These are phyloP conservation scores for Dryas iulia DNA, from an alignment of 1,140 invertebrate genomes.

Conservation along the genomic window DNA sequence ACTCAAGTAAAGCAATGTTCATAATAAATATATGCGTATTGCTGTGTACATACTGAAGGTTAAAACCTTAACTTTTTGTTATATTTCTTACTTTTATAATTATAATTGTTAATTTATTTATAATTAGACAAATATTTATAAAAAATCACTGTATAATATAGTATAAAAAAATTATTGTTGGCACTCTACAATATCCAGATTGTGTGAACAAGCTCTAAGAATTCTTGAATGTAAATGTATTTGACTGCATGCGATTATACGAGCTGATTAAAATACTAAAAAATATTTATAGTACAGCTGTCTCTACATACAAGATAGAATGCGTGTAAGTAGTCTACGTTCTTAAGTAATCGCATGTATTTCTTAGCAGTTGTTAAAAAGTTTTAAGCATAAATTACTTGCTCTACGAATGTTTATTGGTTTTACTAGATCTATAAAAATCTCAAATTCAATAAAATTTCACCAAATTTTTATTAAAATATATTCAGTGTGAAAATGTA, in stretches of 20 bases:
- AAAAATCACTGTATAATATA: background rate
- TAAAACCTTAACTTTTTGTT: too few relatives aligned
- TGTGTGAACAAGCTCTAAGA: background rate
- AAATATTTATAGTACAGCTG: background rate
- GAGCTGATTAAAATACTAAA: conserved; percentile 3
- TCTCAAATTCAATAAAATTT: too few relatives aligned
- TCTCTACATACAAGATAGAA: background rate
- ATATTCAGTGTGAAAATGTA: too few relatives aligned
- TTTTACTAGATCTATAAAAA: too few relatives aligned
- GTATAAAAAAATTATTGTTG: background rate
- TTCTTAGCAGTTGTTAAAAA: background rate
- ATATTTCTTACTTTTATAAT: too few relatives aligned
- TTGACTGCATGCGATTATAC: background rate
- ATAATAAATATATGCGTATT: background rate
- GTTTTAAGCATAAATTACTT: too few relatives aligned
- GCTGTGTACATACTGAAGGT: background rate
- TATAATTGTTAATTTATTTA: too few relatives aligned
- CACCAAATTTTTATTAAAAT: too few relatives aligned
- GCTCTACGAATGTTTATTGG: too few relatives aligned
- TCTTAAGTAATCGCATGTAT: background rate
- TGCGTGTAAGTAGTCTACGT: conserved; percentile 5
- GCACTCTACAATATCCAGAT: background rate
- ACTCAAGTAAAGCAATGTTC: conserved; percentile 15
- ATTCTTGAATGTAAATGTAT: background rate
- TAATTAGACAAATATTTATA: too few relatives aligned